phyloP scores from a whole-genome alignment of 2,797 vertebrate species.

The Mergus octosetaceus region DNA sequence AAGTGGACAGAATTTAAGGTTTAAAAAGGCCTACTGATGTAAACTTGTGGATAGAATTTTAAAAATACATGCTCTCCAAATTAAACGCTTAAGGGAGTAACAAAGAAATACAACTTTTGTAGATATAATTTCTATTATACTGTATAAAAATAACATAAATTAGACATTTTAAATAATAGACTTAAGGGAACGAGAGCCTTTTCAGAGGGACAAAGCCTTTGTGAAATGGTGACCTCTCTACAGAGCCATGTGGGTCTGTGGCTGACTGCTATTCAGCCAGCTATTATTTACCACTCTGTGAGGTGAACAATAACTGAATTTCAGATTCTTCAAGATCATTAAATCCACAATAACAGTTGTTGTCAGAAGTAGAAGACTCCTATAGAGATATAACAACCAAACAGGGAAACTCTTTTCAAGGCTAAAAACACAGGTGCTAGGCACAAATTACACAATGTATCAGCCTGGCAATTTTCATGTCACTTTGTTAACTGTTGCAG shows the following conservation, averaged over 20 bases:
- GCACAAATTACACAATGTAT: slow-evolving; percentile 59
- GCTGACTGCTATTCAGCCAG: slow-evolving; percentile 40
- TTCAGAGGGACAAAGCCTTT: slow-evolving; percentile 31
- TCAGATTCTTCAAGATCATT: slow-evolving; percentile 67
- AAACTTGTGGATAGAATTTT: background rate
- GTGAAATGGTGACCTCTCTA: background rate
- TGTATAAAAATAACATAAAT: slow-evolving; percentile 37
- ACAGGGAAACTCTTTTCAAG: slow-evolving; percentile 63
- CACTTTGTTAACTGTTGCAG: slow-evolving; percentile 55
- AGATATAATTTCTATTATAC: slow-evolving; percentile 15
- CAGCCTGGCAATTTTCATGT: slow-evolving; percentile 52
- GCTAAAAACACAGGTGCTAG: slow-evolving; percentile 65
- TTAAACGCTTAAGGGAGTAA: slow-evolving; percentile 14
- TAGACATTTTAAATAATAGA: slow-evolving; percentile 46
- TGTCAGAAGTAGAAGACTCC: slow-evolving; percentile 51
- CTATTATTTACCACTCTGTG: slow-evolving; percentile 59
- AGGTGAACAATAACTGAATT: slow-evolving; percentile 61
- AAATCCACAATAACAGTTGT: slow-evolving; percentile 61
- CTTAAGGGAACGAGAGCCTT: background rate
- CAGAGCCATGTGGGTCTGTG: background rate
- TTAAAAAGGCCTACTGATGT: background rate
- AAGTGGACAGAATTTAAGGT: background rate
- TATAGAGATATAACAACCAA: slow-evolving; percentile 34
- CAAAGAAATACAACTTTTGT: slow-evolving; percentile 24
- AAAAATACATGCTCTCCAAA: slow-evolving; percentile 9